Percentiles rank a stretch among this genome's conserved stretches.
Evolutionary conservation across 2,113 vertebrate genomes (phyloP).

Genomic region (Hyaena hyaena): DNA sequence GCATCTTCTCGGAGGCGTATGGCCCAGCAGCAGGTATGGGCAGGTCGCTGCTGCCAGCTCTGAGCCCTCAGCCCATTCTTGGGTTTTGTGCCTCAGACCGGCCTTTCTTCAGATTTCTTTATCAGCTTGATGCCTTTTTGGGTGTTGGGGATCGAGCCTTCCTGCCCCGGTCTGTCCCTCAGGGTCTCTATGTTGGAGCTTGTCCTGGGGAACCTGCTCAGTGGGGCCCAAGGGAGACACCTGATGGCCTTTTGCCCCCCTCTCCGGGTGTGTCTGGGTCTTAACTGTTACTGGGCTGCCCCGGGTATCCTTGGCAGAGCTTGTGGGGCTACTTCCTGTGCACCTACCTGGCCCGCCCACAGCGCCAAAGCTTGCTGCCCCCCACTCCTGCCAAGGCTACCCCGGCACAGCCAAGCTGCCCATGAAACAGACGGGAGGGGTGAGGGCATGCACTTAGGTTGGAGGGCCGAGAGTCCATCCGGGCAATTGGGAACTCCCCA

Average conservation of each 20-base stretch:
- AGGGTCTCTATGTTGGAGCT: neutral
- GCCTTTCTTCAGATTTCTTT: constrained; percentile 57
- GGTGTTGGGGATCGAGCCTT: neutral
- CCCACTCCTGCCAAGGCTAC: constrained; percentile 18
- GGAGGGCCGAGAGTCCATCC: neutral
- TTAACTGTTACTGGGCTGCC: neutral
- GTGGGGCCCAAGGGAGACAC: neutral
- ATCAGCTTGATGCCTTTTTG: constrained; percentile 6
- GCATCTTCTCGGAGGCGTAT: accelerated
- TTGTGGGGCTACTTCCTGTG: neutral
- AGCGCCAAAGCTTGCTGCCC: constrained; percentile 50
- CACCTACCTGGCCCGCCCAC: neutral
- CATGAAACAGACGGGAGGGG: neutral
- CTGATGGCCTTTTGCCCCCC: neutral
- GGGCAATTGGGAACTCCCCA: neutral
- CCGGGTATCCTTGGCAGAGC: neutral
- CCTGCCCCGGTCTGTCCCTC: neutral
- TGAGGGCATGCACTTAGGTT: constrained; percentile 1
- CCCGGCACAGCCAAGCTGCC: neutral
- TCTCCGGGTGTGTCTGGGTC: neutral
- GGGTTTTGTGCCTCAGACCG: neutral
- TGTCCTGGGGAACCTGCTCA: neutral
- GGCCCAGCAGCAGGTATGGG: neutral
- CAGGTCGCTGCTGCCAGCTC: neutral
- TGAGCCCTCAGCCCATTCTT: neutral